Base-by-base conservation (phyloP, 2,888 invertebrate species). In the Acholoe squamosa region DNA sequence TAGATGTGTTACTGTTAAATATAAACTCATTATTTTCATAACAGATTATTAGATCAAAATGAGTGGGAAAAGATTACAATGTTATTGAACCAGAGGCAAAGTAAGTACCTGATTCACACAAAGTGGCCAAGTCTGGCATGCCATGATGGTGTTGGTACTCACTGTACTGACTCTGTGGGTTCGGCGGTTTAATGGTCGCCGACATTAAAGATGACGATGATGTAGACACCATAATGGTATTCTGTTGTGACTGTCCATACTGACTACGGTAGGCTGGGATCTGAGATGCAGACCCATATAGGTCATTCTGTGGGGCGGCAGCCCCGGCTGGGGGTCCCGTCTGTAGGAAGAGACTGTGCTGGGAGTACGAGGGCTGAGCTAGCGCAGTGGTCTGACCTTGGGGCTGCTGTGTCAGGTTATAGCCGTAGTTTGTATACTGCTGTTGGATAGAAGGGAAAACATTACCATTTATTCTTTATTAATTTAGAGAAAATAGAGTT, bases 131-230 rank as follows among this genome's bases (percentile, higher is more conserved):
- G 86, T 61, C 54, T 61, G 61, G 86, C 61, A 56, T 89, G 77
- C 71, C 67, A 77, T 34, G 51, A 89, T 43, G 67, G 67, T 31
- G 76, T 25, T 76, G 76, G 33, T 61, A 92, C 91, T 92, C 80
- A 91, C 92, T 84, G 90, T 76, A 93, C 84, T 92, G 92, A 61
- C 90, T 92, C 52, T 91, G 90, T 22, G 89, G 56, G 43, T 76
- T 89, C 3, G 91, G 56, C 89, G 94, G 94, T 94, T 98, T 98
- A 89, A 98, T 98, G 91, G 97, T 97, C 61, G 98, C 97, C 7
- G 98, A 98, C 98, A 98, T 98, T 93, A 98, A 96, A 96, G 98
- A 98, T 91, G 98, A 98, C 92, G 98, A 98, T 92, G 98, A 98
- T 67, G 98, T 98, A 93, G 98, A 98, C 89, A 96, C 96, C 94